These are phyloP conservation scores for Euzetes globulus DNA, from an alignment of 2,888 invertebrate genomes.

Conservation along the genomic window DNA sequence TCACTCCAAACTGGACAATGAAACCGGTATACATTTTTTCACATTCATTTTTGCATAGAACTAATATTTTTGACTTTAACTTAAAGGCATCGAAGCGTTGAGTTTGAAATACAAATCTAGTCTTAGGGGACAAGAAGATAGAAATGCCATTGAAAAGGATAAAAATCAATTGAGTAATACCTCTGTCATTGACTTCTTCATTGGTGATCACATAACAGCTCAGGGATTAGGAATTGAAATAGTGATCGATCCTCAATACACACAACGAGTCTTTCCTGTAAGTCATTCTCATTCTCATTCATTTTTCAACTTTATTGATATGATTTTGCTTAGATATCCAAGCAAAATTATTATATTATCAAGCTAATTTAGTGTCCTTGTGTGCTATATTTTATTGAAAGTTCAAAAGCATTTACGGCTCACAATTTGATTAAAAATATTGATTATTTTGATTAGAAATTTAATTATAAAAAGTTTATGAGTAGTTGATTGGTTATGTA, in stretches of 20 bases:
- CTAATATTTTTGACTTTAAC: neutral
- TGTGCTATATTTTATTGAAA: no score
- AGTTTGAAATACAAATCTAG: constrained; percentile 22
- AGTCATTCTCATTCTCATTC: neutral
- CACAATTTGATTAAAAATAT: no score
- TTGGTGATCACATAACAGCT: neutral
- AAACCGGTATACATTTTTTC: no score
- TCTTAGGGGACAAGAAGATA: neutral
- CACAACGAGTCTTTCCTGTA: neutral
- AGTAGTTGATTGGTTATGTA: no score
- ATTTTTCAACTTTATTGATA: neutral
- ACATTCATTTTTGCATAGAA: neutral
- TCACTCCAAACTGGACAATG: neutral
- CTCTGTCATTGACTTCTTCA: neutral
- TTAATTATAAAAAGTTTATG: no score
- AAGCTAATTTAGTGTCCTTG: no score
- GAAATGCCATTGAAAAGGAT: neutral
- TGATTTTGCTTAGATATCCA: no score
- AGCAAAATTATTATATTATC: no score
- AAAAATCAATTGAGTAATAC: neutral
- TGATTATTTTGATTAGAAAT: no score
- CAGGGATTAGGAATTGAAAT: constrained; percentile 18
- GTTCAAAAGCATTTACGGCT: no score
- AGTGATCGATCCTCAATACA: neutral
- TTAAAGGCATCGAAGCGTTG: constrained; percentile 11